Percentiles rank a stretch among this genome's conserved stretches.
Conservation (phyloP, 2,797 vertebrate species). For the Rhinogobio ventralis region DNA sequence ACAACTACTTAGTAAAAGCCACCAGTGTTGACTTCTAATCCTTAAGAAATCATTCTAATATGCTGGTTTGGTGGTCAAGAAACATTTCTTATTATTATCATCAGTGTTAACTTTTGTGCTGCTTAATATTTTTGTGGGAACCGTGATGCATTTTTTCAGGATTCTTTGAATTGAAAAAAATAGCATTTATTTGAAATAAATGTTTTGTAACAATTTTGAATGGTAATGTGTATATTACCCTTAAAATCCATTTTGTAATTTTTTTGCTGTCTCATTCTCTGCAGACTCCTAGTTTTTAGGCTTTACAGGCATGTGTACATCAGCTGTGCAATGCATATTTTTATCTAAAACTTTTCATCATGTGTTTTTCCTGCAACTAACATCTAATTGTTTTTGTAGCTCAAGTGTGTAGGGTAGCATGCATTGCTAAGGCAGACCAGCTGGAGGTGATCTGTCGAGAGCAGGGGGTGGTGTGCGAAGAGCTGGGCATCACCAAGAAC, state of each 20-base stretch:
- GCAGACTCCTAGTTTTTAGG: neutral
- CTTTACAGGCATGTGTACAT: neutral
- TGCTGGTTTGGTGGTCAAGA: no score
- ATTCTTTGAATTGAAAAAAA: no score
- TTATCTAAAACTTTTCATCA: neutral
- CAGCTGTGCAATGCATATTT: neutral
- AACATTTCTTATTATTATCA: no score
- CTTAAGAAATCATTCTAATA: no score
- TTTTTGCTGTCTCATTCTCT: neutral
- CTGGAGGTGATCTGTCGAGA: conserved; percentile 76
- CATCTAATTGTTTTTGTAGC: conserved; percentile 16
- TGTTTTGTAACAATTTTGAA: neutral
- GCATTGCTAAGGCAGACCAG: conserved; percentile 73
- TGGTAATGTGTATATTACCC: neutral
- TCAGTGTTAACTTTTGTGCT: no score
- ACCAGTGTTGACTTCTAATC: neutral
- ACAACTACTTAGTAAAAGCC: neutral
- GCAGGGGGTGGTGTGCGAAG: conserved; percentile 73
- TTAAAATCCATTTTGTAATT: neutral
- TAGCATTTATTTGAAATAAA: no score
- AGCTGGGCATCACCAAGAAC: conserved; percentile 76
- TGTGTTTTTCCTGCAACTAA: neutral
- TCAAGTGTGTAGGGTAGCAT: conserved; percentile 72
- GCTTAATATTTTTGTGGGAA: no score
- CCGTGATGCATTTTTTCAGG: no score